Evolutionary conservation across 2,113 vertebrate genomes (phyloP), one percentile per base, ranked within the genome.

Genomic region (Pungitius pungitius): DNA sequence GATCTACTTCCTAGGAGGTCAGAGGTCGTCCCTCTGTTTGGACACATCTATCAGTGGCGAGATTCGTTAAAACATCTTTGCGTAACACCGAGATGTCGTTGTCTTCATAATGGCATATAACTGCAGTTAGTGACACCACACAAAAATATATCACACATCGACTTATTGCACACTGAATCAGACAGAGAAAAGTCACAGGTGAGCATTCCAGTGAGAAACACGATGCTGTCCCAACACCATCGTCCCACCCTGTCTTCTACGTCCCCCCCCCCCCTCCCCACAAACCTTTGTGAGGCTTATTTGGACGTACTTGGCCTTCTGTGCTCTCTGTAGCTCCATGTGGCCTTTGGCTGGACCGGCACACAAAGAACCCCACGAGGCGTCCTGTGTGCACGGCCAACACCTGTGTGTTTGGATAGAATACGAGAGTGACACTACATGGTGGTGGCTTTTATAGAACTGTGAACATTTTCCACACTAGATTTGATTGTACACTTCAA

Each of bases 111-210:
- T 86, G 87, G 80, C 79, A 59, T 87, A 60, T 78, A 87, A 90
- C 85, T 90, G 88, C 84, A 87, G 87, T 89, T 87, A 88, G 90
- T 90, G 89, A 89, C 83, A 81, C 65, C 77, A 92, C 90, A 90
- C 85, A 91, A 90, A 92, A 91, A 92, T 89, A 91, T 90, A 90
- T 85, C 85, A 90, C 84, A 91, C 88, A 90, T 92, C 86, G 90
- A 93, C 84, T 90, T 92, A 93, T 93, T 93, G 92, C 92, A 93
- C 92, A 92, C 89, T 77, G 88, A 91, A 82, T 90, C 80, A 86
- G 84, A 92, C 88, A 86, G 78, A 87, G 82, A 85, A 85, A 84
- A 82, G 86, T 88, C 86, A 77, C 66, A 79, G 72, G 88, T 90
- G 90, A 90, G 90, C 88, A 90, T 92, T 92, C 85, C 89, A 85